Evolutionary conservation across 2,797 vertebrate species (phyloP).

Genomic region (Denticeps clupeoides): DNA sequence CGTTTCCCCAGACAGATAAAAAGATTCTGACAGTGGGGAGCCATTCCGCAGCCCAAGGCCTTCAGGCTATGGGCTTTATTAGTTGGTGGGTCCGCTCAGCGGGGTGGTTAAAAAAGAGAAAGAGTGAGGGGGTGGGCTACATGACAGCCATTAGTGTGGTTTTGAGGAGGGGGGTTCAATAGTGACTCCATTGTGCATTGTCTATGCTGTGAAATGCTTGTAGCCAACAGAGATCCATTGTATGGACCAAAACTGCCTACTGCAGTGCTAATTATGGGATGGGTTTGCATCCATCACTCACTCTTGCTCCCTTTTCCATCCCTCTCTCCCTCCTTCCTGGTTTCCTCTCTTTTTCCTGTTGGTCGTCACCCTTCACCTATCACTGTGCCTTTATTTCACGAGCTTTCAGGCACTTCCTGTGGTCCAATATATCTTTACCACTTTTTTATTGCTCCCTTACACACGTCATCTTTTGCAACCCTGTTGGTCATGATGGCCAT

Average conservation of each 20-base stretch:
- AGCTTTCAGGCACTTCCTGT: conserved; percentile 21
- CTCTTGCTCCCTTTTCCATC: conserved; percentile 23
- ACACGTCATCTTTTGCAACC: conserved; percentile 4
- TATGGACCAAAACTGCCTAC: conserved; percentile 46
- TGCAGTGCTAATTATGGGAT: conserved; percentile 55
- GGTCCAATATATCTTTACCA: conserved; percentile 8
- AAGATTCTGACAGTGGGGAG: conserved; percentile 28
- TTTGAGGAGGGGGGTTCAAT: conserved; percentile 34
- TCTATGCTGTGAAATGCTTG: conserved; percentile 39
- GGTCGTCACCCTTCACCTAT: conserved; percentile 14
- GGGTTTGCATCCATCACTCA: conserved; percentile 27
- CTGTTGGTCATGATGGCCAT: neutral
- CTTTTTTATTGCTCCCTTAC: conserved; percentile 9
- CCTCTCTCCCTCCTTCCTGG: conserved; percentile 16
- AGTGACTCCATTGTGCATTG: conserved; percentile 54
- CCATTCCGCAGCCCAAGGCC: conserved; percentile 34
- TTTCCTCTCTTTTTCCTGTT: conserved; percentile 14
- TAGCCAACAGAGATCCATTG: conserved; percentile 54
- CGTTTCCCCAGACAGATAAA: conserved; percentile 29
- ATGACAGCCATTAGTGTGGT: neutral
- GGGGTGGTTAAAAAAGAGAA: conserved; percentile 33
- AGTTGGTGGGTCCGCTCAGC: conserved; percentile 16
- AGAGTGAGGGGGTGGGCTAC: conserved; percentile 24
- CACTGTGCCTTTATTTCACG: conserved; percentile 10
- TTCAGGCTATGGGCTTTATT: conserved; percentile 42